Base-by-base conservation (phyloP, 2,113 vertebrate species). In the Sinocyclocheilus rhinocerous region DNA sequence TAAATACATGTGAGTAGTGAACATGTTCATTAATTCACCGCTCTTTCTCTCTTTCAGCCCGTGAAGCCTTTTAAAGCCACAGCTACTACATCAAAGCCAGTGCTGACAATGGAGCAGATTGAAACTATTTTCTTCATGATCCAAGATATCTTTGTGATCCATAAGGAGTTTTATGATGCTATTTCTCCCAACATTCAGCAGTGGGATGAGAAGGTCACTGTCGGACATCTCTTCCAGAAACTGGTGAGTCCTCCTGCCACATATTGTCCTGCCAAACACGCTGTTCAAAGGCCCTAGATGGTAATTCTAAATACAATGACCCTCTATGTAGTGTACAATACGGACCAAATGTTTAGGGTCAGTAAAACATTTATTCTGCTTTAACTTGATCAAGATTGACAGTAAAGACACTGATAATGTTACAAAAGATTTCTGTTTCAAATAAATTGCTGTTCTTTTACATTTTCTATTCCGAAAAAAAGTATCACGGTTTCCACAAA, bases 101-200 rank as follows among this genome's bases (percentile, higher is more conserved):
- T 99, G 83, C 95, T 99, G 76, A 99, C 96, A 86, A 94, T 97
- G 89, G 97, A 99, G 93, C 98, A 99, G 93, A 96, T 99, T 0
- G 97, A 99, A 85, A 99, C 97, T 0, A 99, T 99, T 92, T 99
- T 99, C 93, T 99, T 97, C 93, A 99, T 98, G 94, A 96, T 99
- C 90, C 97, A 98, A 91, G 98, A 99, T 90, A 97, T 99, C 90
- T 98, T 97, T 0, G 96, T 98, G 92, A 97, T 99, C 92, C 98
- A 99, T 93, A 99, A 98, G 86, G 97, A 99, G 86, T 98, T 99
- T 92, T 99, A 99, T 0, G 97, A 99, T 83, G 96, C 93, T 86
- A 96, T 99, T 59, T 95, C 95, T 80, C 97, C 98, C 0, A 96
- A 96, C 90, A 97, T 99, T 91, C 97, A 98, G 93, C 96, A 98